Evolutionary conservation across 1,140 invertebrate genomes (phyloP), one percentile per base, ranked within the genome.

Genomic region (Drosophila melanogaster): DNA sequence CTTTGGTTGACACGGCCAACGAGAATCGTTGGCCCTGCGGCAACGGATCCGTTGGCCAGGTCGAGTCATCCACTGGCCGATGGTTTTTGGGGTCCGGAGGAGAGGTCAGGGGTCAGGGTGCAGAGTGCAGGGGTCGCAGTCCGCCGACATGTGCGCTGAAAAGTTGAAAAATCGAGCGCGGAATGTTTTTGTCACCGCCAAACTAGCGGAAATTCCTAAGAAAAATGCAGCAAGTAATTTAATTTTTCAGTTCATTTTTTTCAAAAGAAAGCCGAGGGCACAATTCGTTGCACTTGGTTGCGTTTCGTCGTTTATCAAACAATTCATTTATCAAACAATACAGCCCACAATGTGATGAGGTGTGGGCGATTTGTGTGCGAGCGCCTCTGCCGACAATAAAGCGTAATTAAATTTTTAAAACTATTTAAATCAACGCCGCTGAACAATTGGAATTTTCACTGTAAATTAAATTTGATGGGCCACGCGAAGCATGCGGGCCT

Each of bases 131-230:
- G 26, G 26, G 67, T 60, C 66, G 62, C 17, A n/a, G 22, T 12
- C 49, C 61, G 56, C 51, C 49, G 37, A 77, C 72, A 77, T 66
- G 62, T 55, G 37, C 74, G 70, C 71, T 49, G 59, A 70, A 77
- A 85, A 81, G 69, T 87, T 86, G 84, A 87, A 89, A 87, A 83
- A 87, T 87, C 72, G 79, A 89, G 84, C 84, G 84, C 50, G 53
- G 59, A 66, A 77, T 87, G 83, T 87, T 89, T 87, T 83, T 89
- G 84, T 87, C 83, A 89, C 73, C 81, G 51, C 64, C 62, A 57
- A 85, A 80, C 58, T 79, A 55, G 61, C 60, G 79, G 65, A 79
- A 67, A 66, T 87, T 89, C 71, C 67, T 60, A 69, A 86, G 81
- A 77, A 89, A 87, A 87, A 72, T 81, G 44, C 40, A 60, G 24